phyloP scores from a whole-genome alignment of 2,888 invertebrate species.

The Crematogaster levior region DNA sequence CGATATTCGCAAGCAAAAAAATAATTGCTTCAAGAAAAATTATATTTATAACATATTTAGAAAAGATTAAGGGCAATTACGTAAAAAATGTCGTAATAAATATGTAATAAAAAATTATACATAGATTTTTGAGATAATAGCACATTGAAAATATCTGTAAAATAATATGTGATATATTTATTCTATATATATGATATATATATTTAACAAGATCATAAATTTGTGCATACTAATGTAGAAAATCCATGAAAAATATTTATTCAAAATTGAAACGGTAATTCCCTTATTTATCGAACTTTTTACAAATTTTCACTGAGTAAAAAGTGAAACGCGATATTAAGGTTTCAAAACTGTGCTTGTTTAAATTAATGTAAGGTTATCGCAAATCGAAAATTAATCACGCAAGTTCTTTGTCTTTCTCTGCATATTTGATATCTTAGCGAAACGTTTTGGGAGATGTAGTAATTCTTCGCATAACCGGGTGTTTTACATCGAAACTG shows the following conservation, averaged over 20 bases:
- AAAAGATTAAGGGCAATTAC: neutral
- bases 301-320: neutral
- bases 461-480: slow-evolving; percentile 41
- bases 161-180: neutral
- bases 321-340: neutral
- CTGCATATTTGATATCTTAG: slow-evolving; percentile 9
- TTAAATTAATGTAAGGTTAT: slow-evolving; percentile 8
- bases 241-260: neutral
- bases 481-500: slow-evolving; percentile 46
- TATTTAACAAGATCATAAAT: neutral
- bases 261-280: neutral
- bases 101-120: neutral
- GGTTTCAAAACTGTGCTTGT: neutral
- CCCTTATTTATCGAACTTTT: neutral
- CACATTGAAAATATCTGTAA: neutral
- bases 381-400: slow-evolving; percentile 25
- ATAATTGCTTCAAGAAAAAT: neutral
- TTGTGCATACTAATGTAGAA: slow-evolving; percentile 1
- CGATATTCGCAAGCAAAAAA: neutral
- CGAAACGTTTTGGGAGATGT: slow-evolving; percentile 28
- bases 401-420: neutral
- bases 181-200: no score
- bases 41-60: neutral
- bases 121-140: neutral
- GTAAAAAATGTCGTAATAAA: slow-evolving; percentile 13